Evolutionary conservation across 2,888 invertebrate species (phyloP).

Genomic region (Andrena dorsata): DNA sequence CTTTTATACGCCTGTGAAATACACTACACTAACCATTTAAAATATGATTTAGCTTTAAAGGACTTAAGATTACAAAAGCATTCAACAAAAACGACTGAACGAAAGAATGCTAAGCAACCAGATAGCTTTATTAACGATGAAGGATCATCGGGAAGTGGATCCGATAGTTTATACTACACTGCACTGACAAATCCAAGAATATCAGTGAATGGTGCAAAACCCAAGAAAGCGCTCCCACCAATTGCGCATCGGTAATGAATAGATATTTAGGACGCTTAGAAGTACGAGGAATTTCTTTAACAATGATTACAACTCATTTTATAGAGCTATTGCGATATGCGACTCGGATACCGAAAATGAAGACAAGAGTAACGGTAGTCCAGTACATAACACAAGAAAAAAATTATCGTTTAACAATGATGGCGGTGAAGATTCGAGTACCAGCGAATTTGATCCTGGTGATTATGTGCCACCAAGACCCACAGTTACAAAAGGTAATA

Average conservation of each 20-base stretch:
- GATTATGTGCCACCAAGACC: slow-evolving; percentile 78
- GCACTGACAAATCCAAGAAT: slow-evolving; percentile 77
- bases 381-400: slow-evolving; percentile 52
- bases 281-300: background rate
- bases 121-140: slow-evolving; percentile 79
- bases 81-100: slow-evolving; percentile 51
- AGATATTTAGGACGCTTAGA: slow-evolving; percentile 28
- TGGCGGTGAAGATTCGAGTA: slow-evolving; percentile 71
- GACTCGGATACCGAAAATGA: slow-evolving; percentile 79
- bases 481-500: slow-evolving; percentile 51
- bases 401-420: slow-evolving; percentile 77
- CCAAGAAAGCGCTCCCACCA: slow-evolving; percentile 48
- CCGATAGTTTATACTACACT: slow-evolving; percentile 80
- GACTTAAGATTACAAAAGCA: slow-evolving; percentile 46
- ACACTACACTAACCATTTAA: background rate
- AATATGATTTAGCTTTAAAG: slow-evolving; percentile 55
- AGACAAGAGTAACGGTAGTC: slow-evolving; percentile 28
- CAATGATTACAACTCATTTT: slow-evolving; percentile 20
- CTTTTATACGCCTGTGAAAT: background rate
- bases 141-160: slow-evolving; percentile 72
- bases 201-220: slow-evolving; percentile 37
- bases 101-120: slow-evolving; percentile 42
- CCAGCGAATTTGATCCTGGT: slow-evolving; percentile 83
- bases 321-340: slow-evolving; percentile 75
- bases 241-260: slow-evolving; percentile 53